Evolutionary conservation across 2,797 vertebrate species (phyloP).

Genomic region (Macroramphosus scolopax): DNA sequence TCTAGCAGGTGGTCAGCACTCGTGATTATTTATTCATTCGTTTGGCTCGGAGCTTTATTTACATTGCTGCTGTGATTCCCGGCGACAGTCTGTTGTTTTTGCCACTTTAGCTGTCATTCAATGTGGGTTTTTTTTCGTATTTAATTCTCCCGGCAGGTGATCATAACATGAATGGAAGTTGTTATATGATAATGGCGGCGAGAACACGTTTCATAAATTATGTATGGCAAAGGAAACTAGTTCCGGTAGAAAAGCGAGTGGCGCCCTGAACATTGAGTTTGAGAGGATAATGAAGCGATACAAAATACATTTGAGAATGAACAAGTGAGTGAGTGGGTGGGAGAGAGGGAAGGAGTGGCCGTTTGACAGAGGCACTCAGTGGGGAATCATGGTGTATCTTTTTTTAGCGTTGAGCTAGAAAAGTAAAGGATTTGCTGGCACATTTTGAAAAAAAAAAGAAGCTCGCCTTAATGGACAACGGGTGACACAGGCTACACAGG

Average conservation of each 20-base stretch:
- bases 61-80: constrained; percentile 40
- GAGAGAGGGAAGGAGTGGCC: constrained; percentile 8
- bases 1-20: constrained; percentile 62
- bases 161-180: constrained; percentile 6
- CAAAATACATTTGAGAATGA: constrained; percentile 1
- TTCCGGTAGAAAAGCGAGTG: constrained; percentile 1
- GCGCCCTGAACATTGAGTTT: not conserved
- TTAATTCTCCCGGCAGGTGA: constrained; percentile 25
- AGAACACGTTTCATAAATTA: constrained; percentile 5
- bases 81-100: constrained; percentile 20
- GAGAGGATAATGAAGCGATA: not conserved
- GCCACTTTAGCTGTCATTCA: constrained; percentile 5
- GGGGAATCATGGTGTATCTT: constrained; percentile 38
- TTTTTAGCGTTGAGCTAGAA: constrained; percentile 28
- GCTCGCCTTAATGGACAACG: constrained; percentile 58
- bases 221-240: not conserved
- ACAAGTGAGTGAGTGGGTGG: constrained; percentile 4
- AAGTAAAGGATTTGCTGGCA: constrained; percentile 58
- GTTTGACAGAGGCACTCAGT: constrained; percentile 32
- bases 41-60: constrained; percentile 50
- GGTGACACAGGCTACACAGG: constrained; percentile 50
- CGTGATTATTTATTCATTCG: constrained; percentile 58
- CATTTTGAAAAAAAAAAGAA: constrained; percentile 31
- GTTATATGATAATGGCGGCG: constrained; percentile 13
- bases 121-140: constrained; percentile 8